Percentiles rank a stretch among this genome's conserved stretches.
phyloP scores from a whole-genome alignment of 2,113 vertebrate species.

The Corythornis madagascariensis region DNA sequence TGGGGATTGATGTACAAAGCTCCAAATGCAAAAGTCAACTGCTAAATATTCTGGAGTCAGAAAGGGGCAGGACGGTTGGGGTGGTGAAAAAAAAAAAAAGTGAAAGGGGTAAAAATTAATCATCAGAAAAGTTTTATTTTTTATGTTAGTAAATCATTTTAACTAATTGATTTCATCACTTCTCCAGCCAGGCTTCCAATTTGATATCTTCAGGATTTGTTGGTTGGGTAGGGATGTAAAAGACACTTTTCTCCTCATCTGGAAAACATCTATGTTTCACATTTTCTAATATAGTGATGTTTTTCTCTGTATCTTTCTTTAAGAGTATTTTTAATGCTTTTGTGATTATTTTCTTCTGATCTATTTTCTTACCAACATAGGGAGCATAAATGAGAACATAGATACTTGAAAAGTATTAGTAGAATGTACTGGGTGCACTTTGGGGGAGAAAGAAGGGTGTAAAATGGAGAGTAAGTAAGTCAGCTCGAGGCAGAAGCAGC shows the following conservation, averaged over 20 bases:
- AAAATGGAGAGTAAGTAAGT: constrained; percentile 26
- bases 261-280: background rate
- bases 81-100: background rate
- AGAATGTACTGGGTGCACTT: background rate
- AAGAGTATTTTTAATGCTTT: background rate
- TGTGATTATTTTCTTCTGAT: background rate
- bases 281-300: background rate
- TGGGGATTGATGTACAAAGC: background rate
- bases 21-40: background rate
- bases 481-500: background rate
- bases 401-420: background rate
- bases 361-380: background rate
- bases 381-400: background rate
- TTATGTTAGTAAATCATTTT: constrained; percentile 27
- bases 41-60: constrained; percentile 8
- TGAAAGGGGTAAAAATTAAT: background rate
- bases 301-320: background rate
- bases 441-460: background rate
- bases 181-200: background rate
- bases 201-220: background rate
- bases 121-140: background rate
- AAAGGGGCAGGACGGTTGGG: background rate
- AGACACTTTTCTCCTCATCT: background rate
- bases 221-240: background rate
- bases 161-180: constrained; percentile 1